Percentiles rank a stretch among this genome's conserved stretches.
phyloP scores from a whole-genome alignment of 2,888 invertebrate species.

The Xylophagus ater region DNA sequence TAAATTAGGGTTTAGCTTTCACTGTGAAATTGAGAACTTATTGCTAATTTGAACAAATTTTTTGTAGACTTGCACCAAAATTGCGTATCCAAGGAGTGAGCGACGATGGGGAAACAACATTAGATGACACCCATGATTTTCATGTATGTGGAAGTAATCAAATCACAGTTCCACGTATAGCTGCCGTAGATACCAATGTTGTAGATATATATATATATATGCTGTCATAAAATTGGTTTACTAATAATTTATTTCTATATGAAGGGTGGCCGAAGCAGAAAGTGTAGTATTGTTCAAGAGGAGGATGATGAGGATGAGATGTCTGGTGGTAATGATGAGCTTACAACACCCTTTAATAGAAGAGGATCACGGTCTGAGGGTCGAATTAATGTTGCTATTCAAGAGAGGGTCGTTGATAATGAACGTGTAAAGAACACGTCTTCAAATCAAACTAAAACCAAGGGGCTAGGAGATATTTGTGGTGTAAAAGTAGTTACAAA shows the following conservation, averaged over 20 bases:
- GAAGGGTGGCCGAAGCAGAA: constrained; percentile 54
- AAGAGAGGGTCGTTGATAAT: constrained; percentile 48
- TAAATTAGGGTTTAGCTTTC: no score
- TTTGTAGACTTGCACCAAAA: constrained; percentile 15
- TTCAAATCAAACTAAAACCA: not conserved
- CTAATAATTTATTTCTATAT: constrained; percentile 7
- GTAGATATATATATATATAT: constrained; percentile 32
- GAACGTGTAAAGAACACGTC: constrained; percentile 50
- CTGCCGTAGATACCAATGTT: constrained; percentile 52
- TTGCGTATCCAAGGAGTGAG: constrained; percentile 12
- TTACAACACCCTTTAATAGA: constrained; percentile 44
- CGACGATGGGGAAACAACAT: constrained; percentile 8
- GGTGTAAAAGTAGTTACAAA: constrained; percentile 18
- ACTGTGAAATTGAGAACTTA: no score
- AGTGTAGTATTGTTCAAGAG: constrained; percentile 85
- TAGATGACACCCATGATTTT: constrained; percentile 10
- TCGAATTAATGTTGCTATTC: constrained; percentile 57
- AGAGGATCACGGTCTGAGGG: constrained; percentile 74
- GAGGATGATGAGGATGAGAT: constrained; percentile 77
- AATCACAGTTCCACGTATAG: constrained; percentile 53
- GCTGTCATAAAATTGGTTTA: not conserved
- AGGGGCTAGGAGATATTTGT: constrained; percentile 14
- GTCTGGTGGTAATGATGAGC: constrained; percentile 44
- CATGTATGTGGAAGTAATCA: constrained; percentile 15
- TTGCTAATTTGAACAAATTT: not conserved